Evolutionary conservation across 1,140 invertebrate species (phyloP).

Genomic region (Melipona quadrifasciata): DNA sequence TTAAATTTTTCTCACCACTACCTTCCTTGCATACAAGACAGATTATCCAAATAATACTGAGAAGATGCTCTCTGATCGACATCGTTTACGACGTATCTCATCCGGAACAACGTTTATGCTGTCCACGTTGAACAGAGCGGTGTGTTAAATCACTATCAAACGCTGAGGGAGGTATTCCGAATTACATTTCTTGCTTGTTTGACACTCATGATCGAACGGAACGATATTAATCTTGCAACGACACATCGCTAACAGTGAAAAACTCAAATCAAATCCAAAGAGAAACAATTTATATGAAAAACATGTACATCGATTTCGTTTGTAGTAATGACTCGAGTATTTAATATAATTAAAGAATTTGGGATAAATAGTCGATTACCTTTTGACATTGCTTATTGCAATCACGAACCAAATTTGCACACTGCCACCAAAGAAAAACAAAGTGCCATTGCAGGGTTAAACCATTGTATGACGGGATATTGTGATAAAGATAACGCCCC

Average conservation of each 20-base stretch:
- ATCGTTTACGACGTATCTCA: background rate
- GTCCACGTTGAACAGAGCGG: background rate
- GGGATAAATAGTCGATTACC: background rate
- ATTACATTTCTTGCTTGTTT: background rate
- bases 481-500: background rate
- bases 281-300: too few relatives aligned
- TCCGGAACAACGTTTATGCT: background rate
- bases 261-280: background rate
- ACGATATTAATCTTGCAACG: background rate
- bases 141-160: background rate
- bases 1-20: background rate
- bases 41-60: conserved; percentile 28
- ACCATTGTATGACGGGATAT: too few relatives aligned
- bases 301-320: background rate
- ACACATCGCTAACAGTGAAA: background rate
- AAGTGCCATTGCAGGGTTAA: background rate
- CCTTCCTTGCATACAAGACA: background rate
- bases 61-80: background rate
- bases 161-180: background rate
- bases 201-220: background rate
- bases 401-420: too few relatives aligned
- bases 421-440: background rate
- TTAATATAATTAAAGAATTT: background rate
- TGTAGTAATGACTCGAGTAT: background rate
- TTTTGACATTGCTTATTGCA: background rate